Base-by-base conservation (phyloP, 2,888 invertebrate genomes). In the Anagyrus pseudococci region DNA sequence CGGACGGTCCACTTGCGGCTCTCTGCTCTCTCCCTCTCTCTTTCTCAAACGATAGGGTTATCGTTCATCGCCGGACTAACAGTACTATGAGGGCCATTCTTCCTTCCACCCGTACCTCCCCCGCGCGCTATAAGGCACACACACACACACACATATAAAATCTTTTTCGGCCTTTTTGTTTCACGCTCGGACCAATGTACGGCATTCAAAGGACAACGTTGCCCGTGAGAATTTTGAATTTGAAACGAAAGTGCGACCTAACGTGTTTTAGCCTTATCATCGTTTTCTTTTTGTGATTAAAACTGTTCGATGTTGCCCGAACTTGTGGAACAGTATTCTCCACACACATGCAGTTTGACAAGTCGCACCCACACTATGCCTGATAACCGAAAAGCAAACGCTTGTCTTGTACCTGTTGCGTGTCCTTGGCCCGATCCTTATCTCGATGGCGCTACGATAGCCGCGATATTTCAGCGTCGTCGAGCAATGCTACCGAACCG, bases 381-480 rank as follows among this genome's bases (percentile, higher is more conserved):
- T n/a, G n/a, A n/a, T n/a, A n/a, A n/a, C n/a, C n/a, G n/a, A n/a
- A n/a, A n/a, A n/a, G n/a, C n/a, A n/a, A n/a, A n/a, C n/a, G n/a
- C n/a, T n/a, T n/a, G n/a, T n/a, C n/a, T n/a, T n/a, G n/a, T n/a
- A n/a, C n/a, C n/a, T n/a, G n/a, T n/a, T n/a, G n/a, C n/a, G n/a
- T n/a, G n/a, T n/a, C n/a, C n/a, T n/a, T n/a, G 17, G 6, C 6
- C 65, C 70, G 75, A 75, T 75, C 59, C 56, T 68, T 70, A 75
- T 75, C 75, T 70, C 64, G 48, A 52, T 67, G 68, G 68, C 46
- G 37, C 50, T 29, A 37, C 33, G 33, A 20, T 73, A 74, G 73
- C 72, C 73, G 72, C 78, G 79, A 79, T 79, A 79, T 79, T 79
- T 79, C 77, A 79, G 79, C 79, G 79, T 77, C n/a, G n/a, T n/a